These are phyloP conservation scores for Miltochrista miniata DNA, from an alignment of 2,888 invertebrate species.

Conservation along the genomic window DNA sequence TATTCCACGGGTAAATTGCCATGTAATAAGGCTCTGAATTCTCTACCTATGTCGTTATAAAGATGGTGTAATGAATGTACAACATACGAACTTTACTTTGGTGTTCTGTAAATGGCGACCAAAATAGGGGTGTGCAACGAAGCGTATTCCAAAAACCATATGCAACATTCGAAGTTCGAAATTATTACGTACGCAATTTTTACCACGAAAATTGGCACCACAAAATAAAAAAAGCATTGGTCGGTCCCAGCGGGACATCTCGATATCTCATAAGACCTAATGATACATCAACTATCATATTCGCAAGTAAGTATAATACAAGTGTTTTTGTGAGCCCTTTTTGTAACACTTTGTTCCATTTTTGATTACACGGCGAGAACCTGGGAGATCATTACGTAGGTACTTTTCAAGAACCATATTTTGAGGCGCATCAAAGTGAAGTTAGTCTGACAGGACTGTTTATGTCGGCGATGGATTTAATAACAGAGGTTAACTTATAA, in stretches of 20 bases:
- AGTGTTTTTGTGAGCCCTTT: conserved; percentile 43
- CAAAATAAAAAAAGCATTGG: conserved; percentile 46
- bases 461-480: conserved; percentile 12
- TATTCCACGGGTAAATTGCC: conserved; percentile 46
- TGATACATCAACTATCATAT: conserved; percentile 48
- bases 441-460: conserved; percentile 29
- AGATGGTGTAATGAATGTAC: conserved; percentile 12
- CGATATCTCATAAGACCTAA: conserved; percentile 43
- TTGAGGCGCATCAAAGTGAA: conserved; percentile 14
- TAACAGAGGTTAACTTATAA: conserved; percentile 24
- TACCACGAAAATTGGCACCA: conserved; percentile 38
- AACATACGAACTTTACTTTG: too few relatives aligned
- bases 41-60: conserved; percentile 11
- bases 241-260: conserved; percentile 49
- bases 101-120: conserved; percentile 16
- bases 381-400: conserved; percentile 16
- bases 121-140: conserved; percentile 50
- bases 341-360: conserved; percentile 34
- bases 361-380: conserved; percentile 23
- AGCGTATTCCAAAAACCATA: conserved; percentile 27
- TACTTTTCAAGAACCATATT: conserved; percentile 5
- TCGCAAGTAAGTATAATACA: conserved; percentile 46
- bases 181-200: conserved; percentile 22
- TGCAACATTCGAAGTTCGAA: too few relatives aligned
- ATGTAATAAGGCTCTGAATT: conserved; percentile 36